phyloP scores from a whole-genome alignment of 2,797 vertebrate genomes.

The Sarcophilus harrisii region DNA sequence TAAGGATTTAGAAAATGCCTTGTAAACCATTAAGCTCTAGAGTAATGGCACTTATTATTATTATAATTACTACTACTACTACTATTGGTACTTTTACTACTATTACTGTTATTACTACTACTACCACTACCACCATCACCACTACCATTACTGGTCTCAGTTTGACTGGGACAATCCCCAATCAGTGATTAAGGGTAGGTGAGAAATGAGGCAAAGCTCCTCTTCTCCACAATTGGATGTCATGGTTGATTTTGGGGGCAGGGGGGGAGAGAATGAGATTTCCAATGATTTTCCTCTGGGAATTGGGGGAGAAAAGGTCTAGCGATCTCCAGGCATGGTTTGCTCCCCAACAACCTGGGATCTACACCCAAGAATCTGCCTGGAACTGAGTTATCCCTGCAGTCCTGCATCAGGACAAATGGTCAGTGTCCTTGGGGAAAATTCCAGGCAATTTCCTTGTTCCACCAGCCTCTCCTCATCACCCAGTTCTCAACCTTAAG shows the following conservation, averaged over 20 bases:
- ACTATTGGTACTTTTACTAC: too few species aligned
- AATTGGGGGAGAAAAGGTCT: neutral
- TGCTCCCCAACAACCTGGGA: neutral
- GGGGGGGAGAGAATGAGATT: neutral
- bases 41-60: neutral
- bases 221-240: neutral
- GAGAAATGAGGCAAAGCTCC: too few species aligned
- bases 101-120: too few species aligned
- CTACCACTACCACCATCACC: too few species aligned
- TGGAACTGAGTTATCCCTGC: neutral
- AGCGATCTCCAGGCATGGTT: neutral
- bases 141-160: too few species aligned
- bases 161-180: too few species aligned
- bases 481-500: neutral
- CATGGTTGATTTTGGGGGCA: neutral
- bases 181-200: too few species aligned
- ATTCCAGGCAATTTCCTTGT: neutral
- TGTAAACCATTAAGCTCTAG: neutral
- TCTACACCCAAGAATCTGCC: neutral
- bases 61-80: too few species aligned
- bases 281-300: neutral
- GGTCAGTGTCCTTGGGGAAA: neutral
- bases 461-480: neutral
- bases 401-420: neutral
- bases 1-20: neutral